Evolutionary conservation across 2,888 invertebrate species (phyloP).

Genomic region (Galerucella pusilla): DNA sequence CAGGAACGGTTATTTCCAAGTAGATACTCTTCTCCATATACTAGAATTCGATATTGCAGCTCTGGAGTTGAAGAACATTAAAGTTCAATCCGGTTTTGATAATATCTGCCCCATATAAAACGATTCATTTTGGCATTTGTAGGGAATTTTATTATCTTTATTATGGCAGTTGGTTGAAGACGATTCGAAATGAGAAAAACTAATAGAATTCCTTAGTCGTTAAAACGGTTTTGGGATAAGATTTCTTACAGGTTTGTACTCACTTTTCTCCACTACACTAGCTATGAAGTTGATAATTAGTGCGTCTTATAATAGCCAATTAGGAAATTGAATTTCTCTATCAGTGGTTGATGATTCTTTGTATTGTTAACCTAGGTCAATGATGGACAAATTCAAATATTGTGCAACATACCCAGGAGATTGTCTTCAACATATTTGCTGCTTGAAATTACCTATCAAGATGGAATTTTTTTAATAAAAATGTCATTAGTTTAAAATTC

Average conservation of each 20-base stretch:
- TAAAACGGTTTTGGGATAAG: neutral
- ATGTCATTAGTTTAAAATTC: too few species aligned
- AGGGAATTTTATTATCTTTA: conserved; percentile 13
- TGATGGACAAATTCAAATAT: too few species aligned
- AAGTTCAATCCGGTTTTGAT: conserved; percentile 49
- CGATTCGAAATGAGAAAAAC: conserved; percentile 4
- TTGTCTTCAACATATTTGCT: too few species aligned
- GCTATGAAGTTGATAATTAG: too few species aligned
- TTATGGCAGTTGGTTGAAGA: conserved; percentile 9
- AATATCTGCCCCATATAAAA: conserved; percentile 45
- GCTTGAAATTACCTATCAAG: too few species aligned
- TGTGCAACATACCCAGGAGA: too few species aligned
- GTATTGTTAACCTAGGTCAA: too few species aligned
- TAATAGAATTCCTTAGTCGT: neutral
- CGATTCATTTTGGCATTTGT: conserved; percentile 47
- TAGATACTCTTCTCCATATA: neutral
- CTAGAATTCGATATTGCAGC: conserved; percentile 12
- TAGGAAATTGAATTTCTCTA: too few species aligned
- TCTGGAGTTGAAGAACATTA: conserved; percentile 47
- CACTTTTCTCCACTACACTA: neutral
- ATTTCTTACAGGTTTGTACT: neutral
- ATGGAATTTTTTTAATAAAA: too few species aligned
- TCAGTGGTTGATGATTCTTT: too few species aligned
- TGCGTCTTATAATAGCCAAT: too few species aligned
- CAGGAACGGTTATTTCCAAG: neutral